Conservation (phyloP, 2,888 invertebrate genomes). For the Xestia rhomboidea region DNA sequence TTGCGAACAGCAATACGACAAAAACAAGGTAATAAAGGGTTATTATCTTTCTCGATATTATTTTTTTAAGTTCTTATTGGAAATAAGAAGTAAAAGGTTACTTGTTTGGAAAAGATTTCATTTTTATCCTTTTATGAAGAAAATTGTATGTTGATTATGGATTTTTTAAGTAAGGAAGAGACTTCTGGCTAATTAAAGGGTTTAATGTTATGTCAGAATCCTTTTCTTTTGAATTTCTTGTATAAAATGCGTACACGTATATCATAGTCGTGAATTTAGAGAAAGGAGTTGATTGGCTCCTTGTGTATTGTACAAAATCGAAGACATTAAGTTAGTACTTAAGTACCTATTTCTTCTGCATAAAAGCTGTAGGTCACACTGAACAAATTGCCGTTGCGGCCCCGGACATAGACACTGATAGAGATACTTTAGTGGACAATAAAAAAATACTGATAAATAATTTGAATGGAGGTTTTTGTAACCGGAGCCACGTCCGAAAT, state of each 20-base stretch:
- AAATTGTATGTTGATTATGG: conserved; percentile 27
- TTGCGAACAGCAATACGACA: conserved; percentile 76
- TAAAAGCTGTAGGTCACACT: neutral
- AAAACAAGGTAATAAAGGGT: conserved; percentile 74
- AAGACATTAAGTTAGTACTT: neutral
- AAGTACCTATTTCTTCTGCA: neutral
- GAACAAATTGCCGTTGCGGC: neutral
- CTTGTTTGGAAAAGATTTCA: conserved; percentile 23
- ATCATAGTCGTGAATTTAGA: neutral
- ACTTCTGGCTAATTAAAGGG: conserved; percentile 1
- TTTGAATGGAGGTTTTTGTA: neutral
- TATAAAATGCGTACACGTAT: neutral
- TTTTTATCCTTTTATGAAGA: conserved; percentile 8
- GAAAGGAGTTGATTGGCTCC: neutral
- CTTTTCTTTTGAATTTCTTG: neutral
- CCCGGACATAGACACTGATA: neutral
- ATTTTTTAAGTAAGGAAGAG: neutral
- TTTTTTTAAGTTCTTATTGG: conserved; percentile 62
- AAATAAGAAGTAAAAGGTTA: conserved; percentile 42
- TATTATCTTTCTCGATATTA: conserved; percentile 67
- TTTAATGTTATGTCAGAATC: neutral
- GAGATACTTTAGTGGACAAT: neutral
- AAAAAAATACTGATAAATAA: neutral
- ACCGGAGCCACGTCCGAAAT: neutral
- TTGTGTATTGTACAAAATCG: neutral